Evolutionary conservation across 2,888 invertebrate genomes (phyloP).

Genomic region (Acleris cristana): DNA sequence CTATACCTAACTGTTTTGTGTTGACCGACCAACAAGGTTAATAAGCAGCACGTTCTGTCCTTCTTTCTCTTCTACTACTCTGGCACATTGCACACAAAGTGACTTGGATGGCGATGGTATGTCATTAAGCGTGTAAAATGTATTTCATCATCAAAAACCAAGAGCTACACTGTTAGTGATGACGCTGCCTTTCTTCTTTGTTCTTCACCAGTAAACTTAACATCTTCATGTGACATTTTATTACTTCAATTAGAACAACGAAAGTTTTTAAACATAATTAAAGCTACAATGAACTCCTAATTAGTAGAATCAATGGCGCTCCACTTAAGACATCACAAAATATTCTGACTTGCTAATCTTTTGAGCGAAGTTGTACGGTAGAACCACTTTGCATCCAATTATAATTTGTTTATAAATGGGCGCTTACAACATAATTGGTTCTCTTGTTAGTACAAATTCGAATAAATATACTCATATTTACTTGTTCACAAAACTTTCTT

Average conservation of each 20-base stretch:
- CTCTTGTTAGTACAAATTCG: background rate
- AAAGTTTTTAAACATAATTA: constrained; percentile 19
- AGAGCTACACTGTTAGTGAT: too few relatives aligned
- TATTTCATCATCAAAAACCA: background rate
- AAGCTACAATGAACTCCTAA: constrained; percentile 11
- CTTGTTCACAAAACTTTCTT: too few relatives aligned
- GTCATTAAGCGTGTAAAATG: background rate
- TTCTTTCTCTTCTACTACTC: constrained; percentile 56
- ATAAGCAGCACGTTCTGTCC: constrained; percentile 69
- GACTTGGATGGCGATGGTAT: constrained; percentile 50
- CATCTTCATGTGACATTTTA: too few relatives aligned
- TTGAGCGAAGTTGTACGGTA: constrained; percentile 22
- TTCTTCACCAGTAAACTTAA: too few relatives aligned
- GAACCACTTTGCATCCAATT: constrained; percentile 22
- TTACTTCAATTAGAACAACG: constrained; percentile 6
- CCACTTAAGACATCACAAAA: constrained; percentile 6
- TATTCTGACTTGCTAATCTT: constrained; percentile 18
- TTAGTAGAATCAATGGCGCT: constrained; percentile 22
- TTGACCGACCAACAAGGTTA: constrained; percentile 77
- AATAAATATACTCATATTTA: background rate
- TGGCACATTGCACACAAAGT: constrained; percentile 57
- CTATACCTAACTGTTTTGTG: constrained; percentile 62
- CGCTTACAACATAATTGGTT: constrained; percentile 40
- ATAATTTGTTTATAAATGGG: constrained; percentile 45
- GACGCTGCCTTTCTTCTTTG: too few relatives aligned